Evolutionary conservation across 1,140 invertebrate genomes (phyloP).

Genomic region (Drosophila mojavensis): DNA sequence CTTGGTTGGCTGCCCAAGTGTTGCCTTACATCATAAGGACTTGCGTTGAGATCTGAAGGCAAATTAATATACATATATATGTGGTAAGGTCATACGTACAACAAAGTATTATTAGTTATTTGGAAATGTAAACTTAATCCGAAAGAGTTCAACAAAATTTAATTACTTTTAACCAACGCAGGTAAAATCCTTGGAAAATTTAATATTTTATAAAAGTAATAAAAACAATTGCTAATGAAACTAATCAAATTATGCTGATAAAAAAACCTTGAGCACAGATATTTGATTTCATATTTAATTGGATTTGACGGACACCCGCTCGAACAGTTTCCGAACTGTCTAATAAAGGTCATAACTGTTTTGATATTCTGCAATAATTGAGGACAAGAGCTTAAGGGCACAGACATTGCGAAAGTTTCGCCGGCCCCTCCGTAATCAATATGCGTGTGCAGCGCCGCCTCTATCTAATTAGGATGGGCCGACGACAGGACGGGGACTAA

Average conservation of each 20-base stretch:
- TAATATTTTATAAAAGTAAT: neutral
- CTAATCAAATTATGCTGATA: neutral
- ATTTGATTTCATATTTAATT: constrained; percentile 41
- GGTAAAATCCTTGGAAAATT: too few relatives aligned
- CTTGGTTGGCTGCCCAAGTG: constrained; percentile 13
- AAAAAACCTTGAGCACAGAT: neutral
- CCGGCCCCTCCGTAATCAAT: constrained; percentile 30
- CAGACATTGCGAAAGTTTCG: constrained; percentile 9
- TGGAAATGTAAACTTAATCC: too few relatives aligned
- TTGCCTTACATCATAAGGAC: constrained; percentile 35
- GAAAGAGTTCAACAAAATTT: too few relatives aligned
- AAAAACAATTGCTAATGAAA: neutral
- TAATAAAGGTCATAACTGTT: constrained; percentile 10
- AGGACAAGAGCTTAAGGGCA: neutral
- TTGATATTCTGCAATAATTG: constrained; percentile 27
- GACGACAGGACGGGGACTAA: constrained; percentile 25
- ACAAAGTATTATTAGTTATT: neutral
- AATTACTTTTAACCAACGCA: too few relatives aligned
- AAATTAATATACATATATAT: neutral
- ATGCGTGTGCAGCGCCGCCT: constrained; percentile 27
- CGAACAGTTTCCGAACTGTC: constrained; percentile 1
- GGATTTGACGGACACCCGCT: constrained; percentile 2
- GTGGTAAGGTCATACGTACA: neutral
- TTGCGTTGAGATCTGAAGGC: constrained; percentile 13
- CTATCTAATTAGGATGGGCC: constrained; percentile 47